Evolutionary conservation across 2,888 invertebrate genomes (phyloP), one percentile per base, ranked within the genome.

Genomic region (Thera britannica): DNA sequence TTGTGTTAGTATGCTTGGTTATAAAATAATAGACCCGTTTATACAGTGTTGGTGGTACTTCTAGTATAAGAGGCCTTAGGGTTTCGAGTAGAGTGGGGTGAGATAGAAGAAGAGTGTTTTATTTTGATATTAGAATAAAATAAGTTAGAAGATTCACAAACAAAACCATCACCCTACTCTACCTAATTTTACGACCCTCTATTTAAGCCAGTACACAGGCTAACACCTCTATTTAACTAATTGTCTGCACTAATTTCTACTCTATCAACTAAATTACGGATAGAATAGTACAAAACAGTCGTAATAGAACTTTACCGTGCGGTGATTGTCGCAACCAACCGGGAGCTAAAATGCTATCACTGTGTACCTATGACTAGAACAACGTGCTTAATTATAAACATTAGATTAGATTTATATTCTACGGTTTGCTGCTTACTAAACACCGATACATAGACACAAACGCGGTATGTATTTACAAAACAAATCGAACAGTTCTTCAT

Each of bases 291-390:
- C 78, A 51, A 81, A 82, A 85, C 78, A 83, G 75, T 86, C 78
- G 79, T 84, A 77, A 78, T 84, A 84, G 81, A 89, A 88, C 83
- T 84, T 92, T 92, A 93, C 92, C 93, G 93, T 93, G 92, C 93
- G 85, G 83, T 91, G 92, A 84, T 86, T 86, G 79, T 89, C 85
- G 87, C 77, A 85, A 87, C 82, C 83, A 87, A 88, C 85, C 77
- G 85, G 88, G 85, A 91, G 62, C 66, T 70, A 86, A 92, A 46
- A 87, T 82, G 84, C 85, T 88, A 88, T 86, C 82, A 81, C 23
- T 41, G 81, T 83, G 85, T 80, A 87, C 87, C 87, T 87, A 88
- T 83, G 85, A 87, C 88, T 90, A 88, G 81, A 88, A 90, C 82
- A 81, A 86, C 88, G 89, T 89, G 90, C 91, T 88, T 80, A 84